These are phyloP conservation scores for Piaya cayana DNA, from an alignment of 2,113 vertebrate species.

Conservation along the genomic window DNA sequence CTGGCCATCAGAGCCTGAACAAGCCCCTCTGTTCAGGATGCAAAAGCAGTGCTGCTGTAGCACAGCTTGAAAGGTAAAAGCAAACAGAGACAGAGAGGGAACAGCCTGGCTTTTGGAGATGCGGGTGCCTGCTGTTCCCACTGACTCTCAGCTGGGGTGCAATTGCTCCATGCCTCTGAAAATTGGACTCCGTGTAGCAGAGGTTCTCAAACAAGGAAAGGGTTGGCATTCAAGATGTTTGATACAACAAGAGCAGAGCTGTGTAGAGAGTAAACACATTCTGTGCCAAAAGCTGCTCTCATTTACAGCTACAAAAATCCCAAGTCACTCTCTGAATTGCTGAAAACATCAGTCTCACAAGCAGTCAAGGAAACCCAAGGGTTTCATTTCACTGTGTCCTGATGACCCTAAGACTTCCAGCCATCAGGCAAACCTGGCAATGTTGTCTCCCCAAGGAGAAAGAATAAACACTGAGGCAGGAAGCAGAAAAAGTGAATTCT, in stretches of 20 bases:
- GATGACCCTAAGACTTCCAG: background rate
- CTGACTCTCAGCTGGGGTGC: background rate
- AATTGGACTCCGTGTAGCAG: background rate
- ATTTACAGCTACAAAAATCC: slow-evolving; percentile 34
- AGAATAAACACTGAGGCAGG: background rate
- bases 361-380: background rate
- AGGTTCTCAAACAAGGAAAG: background rate
- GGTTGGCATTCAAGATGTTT: background rate
- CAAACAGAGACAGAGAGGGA: background rate
- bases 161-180: background rate
- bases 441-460: background rate
- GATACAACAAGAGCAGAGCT: background rate
- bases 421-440: background rate
- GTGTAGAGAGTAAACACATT: background rate
- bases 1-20: rapidly evolving
- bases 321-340: background rate
- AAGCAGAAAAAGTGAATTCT: background rate
- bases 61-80: background rate
- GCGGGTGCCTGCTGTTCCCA: background rate
- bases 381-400: background rate
- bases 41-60: background rate
- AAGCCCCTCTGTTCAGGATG: background rate
- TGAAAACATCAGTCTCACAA: background rate
- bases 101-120: background rate
- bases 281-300: slow-evolving; percentile 43